These are phyloP conservation scores for Globia sparganii DNA, from an alignment of 2,888 invertebrate genomes.

Conservation along the genomic window DNA sequence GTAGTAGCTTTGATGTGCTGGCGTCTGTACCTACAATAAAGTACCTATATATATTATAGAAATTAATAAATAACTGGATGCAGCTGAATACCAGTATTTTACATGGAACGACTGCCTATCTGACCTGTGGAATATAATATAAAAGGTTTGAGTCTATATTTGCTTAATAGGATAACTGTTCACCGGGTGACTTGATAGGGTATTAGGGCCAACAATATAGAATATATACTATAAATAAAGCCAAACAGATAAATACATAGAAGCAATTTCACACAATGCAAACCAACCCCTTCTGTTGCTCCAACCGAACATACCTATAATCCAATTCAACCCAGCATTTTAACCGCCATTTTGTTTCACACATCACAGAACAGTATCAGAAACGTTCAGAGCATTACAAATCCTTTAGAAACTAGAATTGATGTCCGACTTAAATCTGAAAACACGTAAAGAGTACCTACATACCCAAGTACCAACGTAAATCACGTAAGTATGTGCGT, in stretches of 20 bases:
- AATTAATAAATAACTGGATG: too few relatives aligned
- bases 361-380: slow-evolving; percentile 50
- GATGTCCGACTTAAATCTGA: slow-evolving; percentile 44
- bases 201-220: neutral
- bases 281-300: neutral
- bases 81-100: too few relatives aligned
- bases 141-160: neutral
- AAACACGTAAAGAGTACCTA: slow-evolving; percentile 57
- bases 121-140: neutral
- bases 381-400: slow-evolving; percentile 48
- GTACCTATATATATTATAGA: too few relatives aligned
- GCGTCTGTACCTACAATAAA: too few relatives aligned
- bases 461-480: slow-evolving; percentile 46
- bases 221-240: neutral
- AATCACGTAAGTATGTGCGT: slow-evolving; percentile 39
- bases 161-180: neutral
- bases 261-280: neutral
- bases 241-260: neutral
- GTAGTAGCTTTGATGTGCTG: too few relatives aligned
- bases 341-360: slow-evolving; percentile 53
- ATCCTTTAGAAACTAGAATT: slow-evolving; percentile 59
- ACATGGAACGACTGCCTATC: too few relatives aligned
- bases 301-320: neutral
- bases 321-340: slow-evolving; percentile 25
- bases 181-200: neutral